Evolutionary conservation across 2,797 vertebrate genomes (phyloP), one percentile per base, ranked within the genome.

Genomic region (Clangula hyemalis): DNA sequence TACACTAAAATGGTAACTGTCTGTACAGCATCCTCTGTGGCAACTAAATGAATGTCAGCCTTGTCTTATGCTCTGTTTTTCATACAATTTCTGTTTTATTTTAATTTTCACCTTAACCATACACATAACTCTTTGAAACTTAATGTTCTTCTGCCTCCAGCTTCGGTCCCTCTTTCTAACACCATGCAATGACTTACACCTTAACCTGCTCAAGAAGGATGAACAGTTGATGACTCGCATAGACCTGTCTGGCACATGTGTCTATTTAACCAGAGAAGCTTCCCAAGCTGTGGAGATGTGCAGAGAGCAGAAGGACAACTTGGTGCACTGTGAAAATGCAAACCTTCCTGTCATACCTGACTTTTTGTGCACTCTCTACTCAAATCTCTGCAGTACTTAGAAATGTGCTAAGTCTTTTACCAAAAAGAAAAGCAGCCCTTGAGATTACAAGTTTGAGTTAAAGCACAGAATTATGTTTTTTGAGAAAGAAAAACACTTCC

Each of bases 11-110:
- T 84, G 94, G 75, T 85, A 95, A 94, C 95, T 92, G 96, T 96
- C 96, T 96, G 93, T 89, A 49, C 60, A 92, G 89, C 94, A 96
- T 97, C 96, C 96, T 96, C 94, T 87, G 86, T 47, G 60, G 58
- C 47, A 91, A 39, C 43, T 28, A 68, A 36, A 4, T 95, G 95
- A 96, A 96, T 96, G 87, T 64, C 73, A 89, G 79, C 82, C 62
- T 95, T 97, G 92, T 95, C 62, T 85, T 27, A 47, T 43, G 27
- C 75, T 90, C 85, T 34, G n/a, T 25, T 94, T 93, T 75, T 69
- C 62, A 45, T 41, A 68, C 41, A 54, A 84, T 91, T 94, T 95
- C 78, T 61, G 51, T 39, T 92, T 83, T 78, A 84, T 85, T 91
- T 94, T 64, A 83, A 64, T 87, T 80, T 78, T 14, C 65, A 97